Evolutionary conservation across 2,113 vertebrate genomes (phyloP), one percentile per base, ranked within the genome.

Genomic region (Barbus barbus): DNA sequence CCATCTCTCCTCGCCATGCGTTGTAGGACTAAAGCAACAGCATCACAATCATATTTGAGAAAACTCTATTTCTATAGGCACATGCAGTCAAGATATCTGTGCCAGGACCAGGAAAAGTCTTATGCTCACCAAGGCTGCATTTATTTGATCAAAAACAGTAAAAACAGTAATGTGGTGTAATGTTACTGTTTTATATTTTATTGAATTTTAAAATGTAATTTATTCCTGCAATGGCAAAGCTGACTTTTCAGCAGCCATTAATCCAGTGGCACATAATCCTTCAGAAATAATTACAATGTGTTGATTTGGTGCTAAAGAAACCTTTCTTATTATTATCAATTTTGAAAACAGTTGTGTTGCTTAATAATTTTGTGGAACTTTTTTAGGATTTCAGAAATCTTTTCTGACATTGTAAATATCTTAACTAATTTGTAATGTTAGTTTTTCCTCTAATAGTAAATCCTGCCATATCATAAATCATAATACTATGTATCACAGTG

Each of bases 1-100:
- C 79, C 36, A 53, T 78, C n/a, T 63, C 63, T 58, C 71, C 75
- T 72, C 83, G 41, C 26, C 61, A 80, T 28, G 41, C 18, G 5
- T 48, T 41, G 56, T 83, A 83, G 51, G 56, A 58, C 82, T 56
- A 12, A 60, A 61, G 26, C 38, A n/a, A 22, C 22, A 58, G 8
- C 53, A 63, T 46, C 74, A 51, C 38, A 67, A 56, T 14, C 48
- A 38, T 16, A 31, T 20, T n/a, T 48, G 4, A 33, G 16, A 73
- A 46, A 63, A 46, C 31, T 41, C 20, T n/a, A 38, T 71, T 82
- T 72, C 20, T 20, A 65, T 18, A 26, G 2, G 20, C 36, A 44
- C 31, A 2, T 5, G n/a, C 20, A 33, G 18, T 51, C 48, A 56
- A 46, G 71, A 33, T 22, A n/a, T 56, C 26, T 77, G 48, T 77